Conservation (phyloP, 2,113 vertebrate species). For the Rhombomys opimus region DNA sequence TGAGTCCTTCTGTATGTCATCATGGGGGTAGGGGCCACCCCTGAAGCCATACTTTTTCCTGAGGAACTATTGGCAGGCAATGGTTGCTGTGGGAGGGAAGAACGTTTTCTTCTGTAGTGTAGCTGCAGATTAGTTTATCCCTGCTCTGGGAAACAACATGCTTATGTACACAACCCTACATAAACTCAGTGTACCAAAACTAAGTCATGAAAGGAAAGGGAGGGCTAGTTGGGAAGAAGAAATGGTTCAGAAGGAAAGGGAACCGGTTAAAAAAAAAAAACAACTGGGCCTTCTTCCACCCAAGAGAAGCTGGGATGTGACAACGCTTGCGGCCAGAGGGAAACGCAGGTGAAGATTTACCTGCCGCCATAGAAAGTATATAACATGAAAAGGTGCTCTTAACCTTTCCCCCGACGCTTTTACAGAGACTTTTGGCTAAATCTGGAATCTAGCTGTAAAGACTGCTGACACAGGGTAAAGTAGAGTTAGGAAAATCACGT, state of each 20-base stretch:
- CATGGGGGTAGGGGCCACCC: not conserved
- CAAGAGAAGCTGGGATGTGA: not conserved
- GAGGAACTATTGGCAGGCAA: not conserved
- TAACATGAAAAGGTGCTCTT: constrained; percentile 78
- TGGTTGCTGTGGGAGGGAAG: not conserved
- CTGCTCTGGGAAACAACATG: not conserved
- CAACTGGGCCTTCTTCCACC: not conserved
- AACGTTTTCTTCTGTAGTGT: not conserved
- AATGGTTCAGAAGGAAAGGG: not conserved
- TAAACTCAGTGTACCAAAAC: not conserved
- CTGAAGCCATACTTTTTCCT: not conserved
- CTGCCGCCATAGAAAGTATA: constrained; percentile 59
- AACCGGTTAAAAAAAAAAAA: too few relatives aligned
- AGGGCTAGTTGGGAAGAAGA: not conserved
- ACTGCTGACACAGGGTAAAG: constrained; percentile 56
- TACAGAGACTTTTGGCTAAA: constrained; percentile 5
- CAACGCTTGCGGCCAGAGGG: not conserved
- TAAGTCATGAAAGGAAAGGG: not conserved
- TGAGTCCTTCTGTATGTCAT: not conserved
- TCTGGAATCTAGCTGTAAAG: constrained; percentile 56
- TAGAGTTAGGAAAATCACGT: constrained; percentile 6
- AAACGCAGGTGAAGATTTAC: constrained; percentile 43
- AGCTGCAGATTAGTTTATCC: not conserved
- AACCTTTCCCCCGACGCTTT: constrained; percentile 43
- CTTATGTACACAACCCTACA: not conserved